A percentile compares a stretch with the other conserved stretches of the same genome.
These are phyloP conservation scores for Mesochorus sp. DNA, from an alignment of 2,888 invertebrate species.

Conservation along the genomic window DNA sequence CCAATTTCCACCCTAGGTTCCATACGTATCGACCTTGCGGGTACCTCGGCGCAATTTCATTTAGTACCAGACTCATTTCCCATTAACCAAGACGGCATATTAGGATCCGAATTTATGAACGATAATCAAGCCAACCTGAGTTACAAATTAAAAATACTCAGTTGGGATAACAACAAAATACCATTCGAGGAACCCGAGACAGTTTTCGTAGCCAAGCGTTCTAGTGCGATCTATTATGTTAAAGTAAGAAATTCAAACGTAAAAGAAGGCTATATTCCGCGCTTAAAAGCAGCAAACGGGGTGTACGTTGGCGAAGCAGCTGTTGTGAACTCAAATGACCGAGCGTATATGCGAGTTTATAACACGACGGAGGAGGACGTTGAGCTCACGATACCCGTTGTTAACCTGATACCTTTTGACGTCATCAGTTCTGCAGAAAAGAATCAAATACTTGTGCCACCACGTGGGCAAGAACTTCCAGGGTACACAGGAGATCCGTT, in stretches of 20 bases:
- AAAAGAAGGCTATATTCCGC: slow-evolving; percentile 35
- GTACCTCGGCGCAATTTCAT: no score
- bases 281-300: neutral
- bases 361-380: slow-evolving; percentile 32
- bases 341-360: slow-evolving; percentile 28
- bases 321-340: slow-evolving; percentile 18
- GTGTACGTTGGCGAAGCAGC: slow-evolving; percentile 14
- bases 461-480: no score
- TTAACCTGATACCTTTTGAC: slow-evolving; percentile 1
- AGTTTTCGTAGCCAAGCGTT: neutral
- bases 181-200: slow-evolving; percentile 17
- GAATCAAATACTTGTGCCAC: no score
- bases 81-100: no score
- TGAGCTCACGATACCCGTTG: slow-evolving; percentile 25
- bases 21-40: neutral
- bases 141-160: slow-evolving; percentile 2
- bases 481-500: neutral
- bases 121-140: slow-evolving; percentile 8
- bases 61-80: no score
- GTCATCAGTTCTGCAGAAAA: neutral
- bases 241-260: neutral
- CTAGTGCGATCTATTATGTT: neutral
- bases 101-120: slow-evolving; percentile 25
- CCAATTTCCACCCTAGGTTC: slow-evolving; percentile 6
- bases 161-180: neutral